These are phyloP conservation scores for Chelon labrosus DNA, from an alignment of 2,797 vertebrate genomes.

Conservation along the genomic window DNA sequence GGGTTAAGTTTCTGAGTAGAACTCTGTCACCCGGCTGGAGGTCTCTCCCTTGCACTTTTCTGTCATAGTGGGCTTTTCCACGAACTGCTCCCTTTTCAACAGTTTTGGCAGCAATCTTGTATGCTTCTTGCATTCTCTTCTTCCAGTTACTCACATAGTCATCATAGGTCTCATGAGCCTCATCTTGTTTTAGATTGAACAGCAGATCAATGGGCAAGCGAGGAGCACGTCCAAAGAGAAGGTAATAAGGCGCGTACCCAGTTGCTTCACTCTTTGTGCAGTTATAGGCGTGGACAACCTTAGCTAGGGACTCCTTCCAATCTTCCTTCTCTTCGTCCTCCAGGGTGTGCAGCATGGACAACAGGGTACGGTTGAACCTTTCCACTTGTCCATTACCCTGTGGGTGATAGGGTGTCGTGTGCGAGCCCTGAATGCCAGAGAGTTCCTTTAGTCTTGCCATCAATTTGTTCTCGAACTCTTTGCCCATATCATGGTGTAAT, in stretches of 20 bases:
- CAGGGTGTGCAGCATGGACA: constrained; percentile 24
- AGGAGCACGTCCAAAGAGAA: constrained; percentile 23
- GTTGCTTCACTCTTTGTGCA: constrained; percentile 32
- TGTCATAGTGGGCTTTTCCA: constrained; percentile 12
- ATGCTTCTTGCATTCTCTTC: constrained; percentile 37
- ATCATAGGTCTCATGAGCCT: neutral
- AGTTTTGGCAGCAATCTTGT: neutral
- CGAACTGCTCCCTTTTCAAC: neutral
- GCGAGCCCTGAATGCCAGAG: constrained; percentile 13
- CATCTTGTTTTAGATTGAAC: neutral
- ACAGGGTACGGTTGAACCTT: constrained; percentile 30
- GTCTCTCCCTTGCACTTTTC: constrained; percentile 5
- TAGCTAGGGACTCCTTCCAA: constrained; percentile 24
- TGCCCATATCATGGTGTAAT: constrained; percentile 24
- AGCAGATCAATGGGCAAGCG: constrained; percentile 22
- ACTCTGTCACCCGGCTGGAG: constrained; percentile 5
- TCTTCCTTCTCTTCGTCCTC: constrained; percentile 21
- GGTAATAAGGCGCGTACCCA: constrained; percentile 20
- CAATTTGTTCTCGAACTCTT: constrained; percentile 28
- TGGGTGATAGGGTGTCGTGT: neutral
- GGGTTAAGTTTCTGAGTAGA: constrained; percentile 13
- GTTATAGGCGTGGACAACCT: constrained; percentile 30
- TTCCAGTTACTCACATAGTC: constrained; percentile 31
- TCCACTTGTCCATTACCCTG: constrained; percentile 20
- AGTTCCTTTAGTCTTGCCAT: neutral